Evolutionary conservation across 2,888 invertebrate species (phyloP).

Genomic region (Erannis defoliaria): DNA sequence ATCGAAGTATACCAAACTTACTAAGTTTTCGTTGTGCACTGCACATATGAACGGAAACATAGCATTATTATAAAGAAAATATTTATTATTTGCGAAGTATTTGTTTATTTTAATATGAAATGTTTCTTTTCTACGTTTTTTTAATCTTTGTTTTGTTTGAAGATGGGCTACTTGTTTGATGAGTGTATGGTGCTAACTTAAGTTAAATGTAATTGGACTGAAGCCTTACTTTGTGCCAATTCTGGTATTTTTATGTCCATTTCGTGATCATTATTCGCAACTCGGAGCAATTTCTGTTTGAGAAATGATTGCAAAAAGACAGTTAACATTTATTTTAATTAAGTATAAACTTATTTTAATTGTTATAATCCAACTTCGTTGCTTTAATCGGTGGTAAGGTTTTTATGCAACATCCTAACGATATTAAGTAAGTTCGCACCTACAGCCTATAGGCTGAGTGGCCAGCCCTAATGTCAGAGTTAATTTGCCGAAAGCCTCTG

Average conservation of each 20-base stretch:
- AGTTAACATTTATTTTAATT: slow-evolving; percentile 29
- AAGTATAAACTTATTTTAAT: slow-evolving; percentile 26
- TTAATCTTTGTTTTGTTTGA: background rate
- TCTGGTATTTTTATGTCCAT: slow-evolving; percentile 40
- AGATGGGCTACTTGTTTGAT: slow-evolving; percentile 12
- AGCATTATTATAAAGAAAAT: too few relatives aligned
- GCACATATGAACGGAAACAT: too few relatives aligned
- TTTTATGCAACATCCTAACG: background rate
- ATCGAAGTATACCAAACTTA: too few relatives aligned
- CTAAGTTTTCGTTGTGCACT: too few relatives aligned
- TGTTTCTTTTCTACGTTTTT: too few relatives aligned
- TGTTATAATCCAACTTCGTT: slow-evolving; percentile 15
- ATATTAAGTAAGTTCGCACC: slow-evolving; percentile 2
- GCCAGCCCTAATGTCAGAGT: too few relatives aligned
- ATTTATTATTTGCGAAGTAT: too few relatives aligned
- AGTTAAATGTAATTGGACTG: slow-evolving; percentile 31
- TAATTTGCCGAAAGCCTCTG: too few relatives aligned
- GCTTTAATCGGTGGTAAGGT: background rate
- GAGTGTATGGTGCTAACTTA: slow-evolving; percentile 14
- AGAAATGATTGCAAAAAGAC: slow-evolving; percentile 29
- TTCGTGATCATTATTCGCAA: slow-evolving; percentile 39
- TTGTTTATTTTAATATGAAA: too few relatives aligned
- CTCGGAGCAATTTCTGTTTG: slow-evolving; percentile 27
- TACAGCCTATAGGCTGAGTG: too few relatives aligned
- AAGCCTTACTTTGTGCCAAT: slow-evolving; percentile 30